phyloP scores from a whole-genome alignment of 1,140 invertebrate genomes.

The Pseudomyrmex gracilis region DNA sequence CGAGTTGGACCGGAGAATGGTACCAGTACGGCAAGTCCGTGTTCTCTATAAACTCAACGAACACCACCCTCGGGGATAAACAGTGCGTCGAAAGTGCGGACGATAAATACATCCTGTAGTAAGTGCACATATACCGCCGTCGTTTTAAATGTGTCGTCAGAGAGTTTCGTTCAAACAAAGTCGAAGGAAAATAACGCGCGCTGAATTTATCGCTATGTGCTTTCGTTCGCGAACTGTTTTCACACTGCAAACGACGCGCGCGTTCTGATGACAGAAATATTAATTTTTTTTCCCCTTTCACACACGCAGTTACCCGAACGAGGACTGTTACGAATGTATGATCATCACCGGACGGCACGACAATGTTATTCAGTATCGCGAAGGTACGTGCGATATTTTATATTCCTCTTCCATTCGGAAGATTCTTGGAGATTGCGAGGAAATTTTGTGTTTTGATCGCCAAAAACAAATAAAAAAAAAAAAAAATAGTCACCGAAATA shows the following conservation, averaged over 20 bases:
- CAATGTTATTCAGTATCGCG: constrained; percentile 90
- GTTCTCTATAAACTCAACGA: constrained; percentile 83
- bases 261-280: background rate
- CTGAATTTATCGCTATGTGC: constrained; percentile 1
- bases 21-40: constrained; percentile 84
- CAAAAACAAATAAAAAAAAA: background rate
- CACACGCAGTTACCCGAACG: constrained; percentile 37
- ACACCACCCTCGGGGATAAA: constrained; percentile 84
- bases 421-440: background rate
- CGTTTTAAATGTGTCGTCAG: too few species aligned
- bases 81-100: constrained; percentile 81
- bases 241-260: background rate
- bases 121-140: constrained; percentile 69
- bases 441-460: background rate
- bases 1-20: constrained; percentile 85
- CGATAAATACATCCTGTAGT: constrained; percentile 85
- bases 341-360: constrained; percentile 88
- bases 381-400: constrained; percentile 86
- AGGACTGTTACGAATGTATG: constrained; percentile 88
- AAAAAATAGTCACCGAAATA: too few species aligned
- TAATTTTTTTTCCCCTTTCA: too few species aligned
- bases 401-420: too few species aligned
- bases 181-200: background rate
- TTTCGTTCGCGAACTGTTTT: background rate
- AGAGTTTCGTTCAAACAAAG: too few species aligned